A percentile compares a stretch with the other conserved stretches of the same genome.
Evolutionary conservation across 2,797 vertebrate genomes (phyloP).

Genomic region (Crenuchus spilurus): DNA sequence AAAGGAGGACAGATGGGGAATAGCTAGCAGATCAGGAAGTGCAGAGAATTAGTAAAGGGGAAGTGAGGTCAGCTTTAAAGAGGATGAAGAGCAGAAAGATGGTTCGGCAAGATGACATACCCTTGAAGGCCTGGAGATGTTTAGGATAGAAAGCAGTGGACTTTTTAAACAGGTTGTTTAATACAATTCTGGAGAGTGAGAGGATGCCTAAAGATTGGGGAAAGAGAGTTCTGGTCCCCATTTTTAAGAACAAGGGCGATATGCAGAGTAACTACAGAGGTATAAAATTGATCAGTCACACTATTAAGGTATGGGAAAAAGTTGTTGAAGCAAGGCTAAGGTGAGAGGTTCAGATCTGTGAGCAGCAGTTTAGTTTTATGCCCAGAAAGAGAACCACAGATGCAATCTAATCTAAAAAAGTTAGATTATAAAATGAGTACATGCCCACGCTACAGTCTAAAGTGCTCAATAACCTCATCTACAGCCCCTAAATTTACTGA

Average conservation of each 20-base stretch:
- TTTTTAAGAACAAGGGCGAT: neutral
- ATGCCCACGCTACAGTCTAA: too few species aligned
- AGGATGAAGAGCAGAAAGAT: slow-evolving; percentile 16
- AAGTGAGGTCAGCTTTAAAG: neutral
- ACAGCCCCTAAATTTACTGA: too few species aligned
- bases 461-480: too few species aligned
- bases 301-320: neutral
- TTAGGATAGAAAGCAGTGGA: neutral
- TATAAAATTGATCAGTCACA: neutral
- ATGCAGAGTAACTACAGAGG: neutral
- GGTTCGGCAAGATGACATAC: neutral
- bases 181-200: too few species aligned
- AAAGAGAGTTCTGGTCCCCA: neutral
- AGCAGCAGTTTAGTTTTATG: neutral
- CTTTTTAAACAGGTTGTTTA: neutral
- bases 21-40: too few species aligned
- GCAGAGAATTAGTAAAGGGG: neutral
- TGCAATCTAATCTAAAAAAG: too few species aligned
- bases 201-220: neutral
- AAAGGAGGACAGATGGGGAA: too few species aligned
- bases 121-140: neutral
- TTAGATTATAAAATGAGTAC: too few species aligned
- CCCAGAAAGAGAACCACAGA: neutral
- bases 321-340: neutral
- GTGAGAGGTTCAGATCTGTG: neutral